Base-by-base conservation (phyloP, 2,797 vertebrate genomes). In the Silurus aristotelis region DNA sequence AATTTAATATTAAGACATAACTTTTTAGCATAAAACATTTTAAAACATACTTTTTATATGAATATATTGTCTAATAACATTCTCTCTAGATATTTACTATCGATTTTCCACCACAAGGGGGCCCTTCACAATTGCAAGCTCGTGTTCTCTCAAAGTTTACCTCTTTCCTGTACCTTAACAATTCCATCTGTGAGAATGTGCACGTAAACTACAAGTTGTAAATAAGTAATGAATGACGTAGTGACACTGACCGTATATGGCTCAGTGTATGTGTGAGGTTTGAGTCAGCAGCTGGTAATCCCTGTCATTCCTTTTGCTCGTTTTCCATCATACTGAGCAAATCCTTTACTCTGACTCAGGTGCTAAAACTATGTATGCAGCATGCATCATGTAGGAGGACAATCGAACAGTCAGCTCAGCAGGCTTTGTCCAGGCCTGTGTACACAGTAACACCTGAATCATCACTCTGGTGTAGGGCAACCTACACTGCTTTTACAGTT, bases 321-420 rank as follows among this genome's bases (percentile, higher is more conserved):
- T 13, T 87, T 86, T 87, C 71, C 67, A 75, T 79, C 82, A 82
- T 68, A 71, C 84, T 73, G 70, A 82, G 83, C 79, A 85, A 81
- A 83, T 27, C 52, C 48, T 83, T 48, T 60, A 76, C 79, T 84
- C 60, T 91, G 88, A 90, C 83, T 85, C 75, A 80, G 66, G 85
- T 76, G 76, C 84, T 89, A 84, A 75, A 79, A 82, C 77, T 83
- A 52, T 52, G 48, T 52, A 52, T 7, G 48, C 48, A 86, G 72
- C 84, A 87, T 73, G 27, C 70, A 87, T 79, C 81, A 90, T 84
- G 66, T 56, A 73, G 61, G 22, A 83, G 87, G 70, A 90, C 89
- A 86, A 86, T 79, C 86, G 87, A 92, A 88, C 84, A 91, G 91
- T 90, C 83, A 66, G 76, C 87, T 90, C 90, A 90, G 91, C 90